Evolutionary conservation across 1,140 invertebrate species (phyloP).

Genomic region (Dermatophagoides farinae): DNA sequence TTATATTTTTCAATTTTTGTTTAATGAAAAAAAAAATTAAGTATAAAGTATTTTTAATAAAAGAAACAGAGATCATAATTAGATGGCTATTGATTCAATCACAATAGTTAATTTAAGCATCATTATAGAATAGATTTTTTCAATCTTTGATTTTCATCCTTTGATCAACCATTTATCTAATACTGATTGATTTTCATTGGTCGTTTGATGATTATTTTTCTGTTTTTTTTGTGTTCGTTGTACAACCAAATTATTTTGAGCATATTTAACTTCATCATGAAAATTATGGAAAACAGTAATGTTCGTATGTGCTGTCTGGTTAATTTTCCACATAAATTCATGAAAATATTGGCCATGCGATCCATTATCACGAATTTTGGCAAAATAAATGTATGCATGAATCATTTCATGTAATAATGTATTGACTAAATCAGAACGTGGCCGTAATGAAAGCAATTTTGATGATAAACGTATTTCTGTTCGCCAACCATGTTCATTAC

Average conservation of each 20-base stretch:
- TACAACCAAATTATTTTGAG: conserved; percentile 23
- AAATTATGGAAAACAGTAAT: conserved; percentile 78
- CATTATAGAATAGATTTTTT: too few relatives aligned
- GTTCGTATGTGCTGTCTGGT: conserved; percentile 58
- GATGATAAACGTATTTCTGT: conserved; percentile 51
- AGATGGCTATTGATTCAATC: too few relatives aligned
- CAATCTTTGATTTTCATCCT: too few relatives aligned
- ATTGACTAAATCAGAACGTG: conserved; percentile 35
- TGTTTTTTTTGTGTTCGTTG: too few relatives aligned
- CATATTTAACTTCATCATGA: conserved; percentile 56
- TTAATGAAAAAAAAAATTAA: too few relatives aligned
- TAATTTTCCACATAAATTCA: conserved; percentile 80
- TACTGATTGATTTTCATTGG: too few relatives aligned
- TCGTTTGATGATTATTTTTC: too few relatives aligned
- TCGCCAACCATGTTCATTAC: neutral
- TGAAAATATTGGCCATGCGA: conserved; percentile 89
- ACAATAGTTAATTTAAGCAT: too few relatives aligned
- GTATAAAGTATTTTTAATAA: too few relatives aligned
- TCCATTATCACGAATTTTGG: conserved; percentile 41
- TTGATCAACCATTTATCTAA: too few relatives aligned
- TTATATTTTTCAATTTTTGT: too few relatives aligned
- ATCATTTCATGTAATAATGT: conserved; percentile 89
- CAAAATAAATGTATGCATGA: conserved; percentile 53
- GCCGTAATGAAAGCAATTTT: conserved; percentile 69
- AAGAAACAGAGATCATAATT: too few relatives aligned